A percentile compares a stretch with the other conserved stretches of the same genome.
phyloP scores from a whole-genome alignment of 2,113 vertebrate genomes.

The Thryonomys swinderianus region DNA sequence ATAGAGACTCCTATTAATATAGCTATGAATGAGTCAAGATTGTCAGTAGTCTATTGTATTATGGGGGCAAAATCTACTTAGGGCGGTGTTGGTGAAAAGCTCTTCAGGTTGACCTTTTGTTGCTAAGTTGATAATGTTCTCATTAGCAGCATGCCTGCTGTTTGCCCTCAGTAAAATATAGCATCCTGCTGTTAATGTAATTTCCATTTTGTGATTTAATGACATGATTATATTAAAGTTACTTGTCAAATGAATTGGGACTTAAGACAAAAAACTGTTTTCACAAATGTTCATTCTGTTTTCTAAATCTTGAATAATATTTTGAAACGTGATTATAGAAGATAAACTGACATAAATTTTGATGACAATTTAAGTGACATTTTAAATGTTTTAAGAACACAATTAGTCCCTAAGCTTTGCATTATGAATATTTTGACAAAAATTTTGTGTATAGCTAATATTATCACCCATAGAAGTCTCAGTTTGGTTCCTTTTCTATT shows the following conservation, averaged over 20 bases:
- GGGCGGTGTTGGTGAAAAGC: conserved; percentile 75
- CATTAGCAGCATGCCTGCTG: conserved; percentile 88
- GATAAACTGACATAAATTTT: neutral
- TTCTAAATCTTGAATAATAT: conserved; percentile 39
- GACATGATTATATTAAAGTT: conserved; percentile 82
- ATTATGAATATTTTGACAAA: neutral
- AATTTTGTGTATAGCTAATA: neutral
- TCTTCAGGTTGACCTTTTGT: conserved; percentile 87
- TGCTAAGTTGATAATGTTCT: conserved; percentile 87
- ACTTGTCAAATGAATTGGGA: conserved; percentile 81
- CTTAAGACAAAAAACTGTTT: conserved; percentile 82
- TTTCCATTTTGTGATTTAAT: conserved; percentile 86
- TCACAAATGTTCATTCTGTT: conserved; percentile 70
- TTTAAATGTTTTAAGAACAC: conserved; percentile 6
- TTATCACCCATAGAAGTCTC: neutral
- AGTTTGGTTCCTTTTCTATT: neutral
- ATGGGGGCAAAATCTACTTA: neutral
- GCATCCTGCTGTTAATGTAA: conserved; percentile 85
- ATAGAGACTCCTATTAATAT: conserved; percentile 62
- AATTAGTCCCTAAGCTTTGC: neutral
- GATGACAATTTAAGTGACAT: neutral
- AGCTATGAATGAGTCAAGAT: neutral
- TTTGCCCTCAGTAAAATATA: conserved; percentile 89
- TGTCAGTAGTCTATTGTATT: neutral
- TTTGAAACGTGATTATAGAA: neutral